Conservation (phyloP, 1,140 invertebrate species). For the Drosophila novamexicana region DNA sequence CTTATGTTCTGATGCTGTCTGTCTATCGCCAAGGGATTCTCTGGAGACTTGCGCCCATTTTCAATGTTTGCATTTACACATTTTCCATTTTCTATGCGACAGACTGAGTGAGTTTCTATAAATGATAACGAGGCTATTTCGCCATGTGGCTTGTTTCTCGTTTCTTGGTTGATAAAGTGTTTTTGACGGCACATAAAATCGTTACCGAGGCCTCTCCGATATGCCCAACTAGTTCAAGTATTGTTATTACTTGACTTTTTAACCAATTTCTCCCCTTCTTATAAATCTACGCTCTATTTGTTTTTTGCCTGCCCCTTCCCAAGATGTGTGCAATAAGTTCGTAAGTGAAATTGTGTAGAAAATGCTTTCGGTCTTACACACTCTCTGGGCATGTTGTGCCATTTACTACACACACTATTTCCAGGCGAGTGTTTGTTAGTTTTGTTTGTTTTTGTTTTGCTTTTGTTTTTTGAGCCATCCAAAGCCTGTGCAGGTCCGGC, state of each 20-base stretch:
- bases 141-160: slow-evolving; percentile 2
- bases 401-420: slow-evolving; percentile 5
- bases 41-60: slow-evolving; percentile 43
- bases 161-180: slow-evolving; percentile 22
- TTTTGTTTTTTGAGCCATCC: slow-evolving; percentile 2
- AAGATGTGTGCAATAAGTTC: slow-evolving; percentile 23
- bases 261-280: slow-evolving; percentile 1
- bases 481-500: not conserved
- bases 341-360: slow-evolving; percentile 33
- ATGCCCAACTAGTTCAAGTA: slow-evolving; percentile 4
- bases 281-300: slow-evolving; percentile 34
- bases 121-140: slow-evolving; percentile 38
- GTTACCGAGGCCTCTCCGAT: not conserved
- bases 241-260: slow-evolving; percentile 13
- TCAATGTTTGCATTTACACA: slow-evolving; percentile 64
- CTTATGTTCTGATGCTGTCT: slow-evolving; percentile 64
- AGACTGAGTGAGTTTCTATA: slow-evolving; percentile 38
- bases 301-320: slow-evolving; percentile 2
- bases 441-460: slow-evolving; percentile 41
- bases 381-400: slow-evolving; percentile 6
- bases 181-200: slow-evolving; percentile 26
- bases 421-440: slow-evolving; percentile 15
- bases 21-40: slow-evolving; percentile 40
- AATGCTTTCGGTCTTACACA: slow-evolving; percentile 13
- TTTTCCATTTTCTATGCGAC: slow-evolving; percentile 62